Evolutionary conservation across 2,797 vertebrate genomes (phyloP).

Genomic region (Novumbra hubbsi): DNA sequence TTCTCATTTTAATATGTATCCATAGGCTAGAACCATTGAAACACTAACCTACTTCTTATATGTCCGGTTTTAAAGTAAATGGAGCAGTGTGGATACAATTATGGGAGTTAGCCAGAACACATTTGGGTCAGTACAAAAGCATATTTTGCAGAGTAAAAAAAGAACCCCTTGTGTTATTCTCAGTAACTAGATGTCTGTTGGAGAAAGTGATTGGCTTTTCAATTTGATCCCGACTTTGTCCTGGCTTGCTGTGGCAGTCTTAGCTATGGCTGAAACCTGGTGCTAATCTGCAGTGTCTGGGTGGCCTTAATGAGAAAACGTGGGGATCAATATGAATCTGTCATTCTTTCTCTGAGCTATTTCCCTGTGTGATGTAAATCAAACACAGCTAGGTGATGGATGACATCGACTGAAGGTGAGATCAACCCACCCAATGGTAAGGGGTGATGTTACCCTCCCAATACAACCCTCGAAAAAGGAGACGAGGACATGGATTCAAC

Average conservation of each 20-base stretch:
- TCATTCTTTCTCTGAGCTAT: conserved; percentile 23
- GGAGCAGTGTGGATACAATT: not conserved
- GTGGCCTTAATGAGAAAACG: conserved; percentile 17
- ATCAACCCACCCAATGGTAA: conserved; percentile 42
- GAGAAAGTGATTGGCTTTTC: conserved; percentile 15
- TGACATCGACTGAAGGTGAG: conserved; percentile 37
- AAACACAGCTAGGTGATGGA: conserved; percentile 31
- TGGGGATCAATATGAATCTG: conserved; percentile 41
- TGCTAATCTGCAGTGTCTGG: conserved; percentile 17
- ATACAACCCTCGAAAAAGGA: not conserved
- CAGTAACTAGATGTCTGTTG: not conserved
- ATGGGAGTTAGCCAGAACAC: not conserved
- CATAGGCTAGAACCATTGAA: not conserved
- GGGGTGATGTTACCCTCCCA: conserved; percentile 30
- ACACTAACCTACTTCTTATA: not conserved
- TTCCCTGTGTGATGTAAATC: conserved; percentile 46
- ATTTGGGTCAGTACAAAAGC: not conserved
- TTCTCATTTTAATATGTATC: not conserved
- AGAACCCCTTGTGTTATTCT: not conserved
- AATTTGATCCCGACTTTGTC: conserved; percentile 10
- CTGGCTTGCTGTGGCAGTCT: not conserved
- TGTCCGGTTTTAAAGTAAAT: not conserved
- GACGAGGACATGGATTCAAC: not conserved
- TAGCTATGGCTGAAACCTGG: not conserved
- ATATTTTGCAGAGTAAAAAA: not conserved